phyloP scores from a whole-genome alignment of 2,888 invertebrate genomes.

The Priapulus caudatus region DNA sequence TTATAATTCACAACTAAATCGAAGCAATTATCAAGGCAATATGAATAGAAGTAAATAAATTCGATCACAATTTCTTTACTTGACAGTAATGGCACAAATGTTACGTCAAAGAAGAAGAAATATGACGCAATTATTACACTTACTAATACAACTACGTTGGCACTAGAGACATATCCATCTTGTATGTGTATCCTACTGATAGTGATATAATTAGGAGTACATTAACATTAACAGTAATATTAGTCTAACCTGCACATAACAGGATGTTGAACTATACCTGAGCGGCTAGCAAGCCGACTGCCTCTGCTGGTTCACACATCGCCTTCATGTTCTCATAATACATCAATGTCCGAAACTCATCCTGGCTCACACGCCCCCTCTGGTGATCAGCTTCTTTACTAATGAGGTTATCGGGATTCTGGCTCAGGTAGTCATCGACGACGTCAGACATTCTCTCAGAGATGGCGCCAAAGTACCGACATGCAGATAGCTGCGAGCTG shows the following conservation, averaged over 20 bases:
- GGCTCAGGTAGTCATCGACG: slow-evolving; percentile 29
- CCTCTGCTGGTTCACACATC: slow-evolving; percentile 78
- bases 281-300: slow-evolving; percentile 88
- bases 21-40: too few relatives aligned
- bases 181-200: background rate
- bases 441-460: slow-evolving; percentile 64
- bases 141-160: background rate
- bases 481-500: slow-evolving; percentile 54
- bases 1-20: too few relatives aligned
- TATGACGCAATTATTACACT: background rate
- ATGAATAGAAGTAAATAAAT: too few relatives aligned
- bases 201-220: background rate
- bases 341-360: slow-evolving; percentile 49
- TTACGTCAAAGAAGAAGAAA: background rate
- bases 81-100: too few relatives aligned
- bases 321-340: slow-evolving; percentile 63
- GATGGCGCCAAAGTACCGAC: slow-evolving; percentile 64
- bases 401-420: slow-evolving; percentile 21
- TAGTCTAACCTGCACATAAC: background rate
- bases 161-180: background rate
- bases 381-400: background rate
- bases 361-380: background rate
- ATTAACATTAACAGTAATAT: background rate
- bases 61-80: too few relatives aligned
- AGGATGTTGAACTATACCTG: slow-evolving; percentile 47